These are phyloP conservation scores for Acrobasis suavella DNA, from an alignment of 2,888 invertebrate species.

Conservation along the genomic window DNA sequence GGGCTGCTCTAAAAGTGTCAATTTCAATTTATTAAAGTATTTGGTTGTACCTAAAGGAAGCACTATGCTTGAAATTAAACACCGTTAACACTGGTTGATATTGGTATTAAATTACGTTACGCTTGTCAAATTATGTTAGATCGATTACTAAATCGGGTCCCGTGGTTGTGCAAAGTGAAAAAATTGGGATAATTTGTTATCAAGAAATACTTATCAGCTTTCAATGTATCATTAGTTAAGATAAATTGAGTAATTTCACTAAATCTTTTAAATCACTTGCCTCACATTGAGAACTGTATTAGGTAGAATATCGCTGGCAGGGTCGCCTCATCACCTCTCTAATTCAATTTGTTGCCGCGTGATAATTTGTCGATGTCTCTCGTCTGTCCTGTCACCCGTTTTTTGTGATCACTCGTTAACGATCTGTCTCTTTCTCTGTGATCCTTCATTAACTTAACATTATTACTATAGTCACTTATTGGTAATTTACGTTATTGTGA, in stretches of 20 bases:
- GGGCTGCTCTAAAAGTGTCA: slow-evolving; percentile 30
- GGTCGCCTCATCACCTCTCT: slow-evolving; percentile 43
- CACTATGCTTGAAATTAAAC: slow-evolving; percentile 6
- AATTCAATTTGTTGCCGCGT: slow-evolving; percentile 51
- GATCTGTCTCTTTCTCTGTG: slow-evolving; percentile 21
- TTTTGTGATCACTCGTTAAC: slow-evolving; percentile 42
- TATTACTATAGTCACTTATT: background rate
- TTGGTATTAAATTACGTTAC: slow-evolving; percentile 8
- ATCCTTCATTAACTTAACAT: slow-evolving; percentile 5
- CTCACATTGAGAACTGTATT: background rate
- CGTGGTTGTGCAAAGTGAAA: background rate
- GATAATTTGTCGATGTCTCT: slow-evolving; percentile 54
- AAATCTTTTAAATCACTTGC: too few relatives aligned
- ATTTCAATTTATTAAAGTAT: slow-evolving; percentile 28
- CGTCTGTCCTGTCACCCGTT: slow-evolving; percentile 37
- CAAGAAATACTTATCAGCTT: background rate
- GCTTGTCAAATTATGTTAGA: slow-evolving; percentile 13
- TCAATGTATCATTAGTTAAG: too few relatives aligned
- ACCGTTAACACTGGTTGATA: slow-evolving; percentile 5
- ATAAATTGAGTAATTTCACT: too few relatives aligned
- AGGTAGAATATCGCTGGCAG: slow-evolving; percentile 20
- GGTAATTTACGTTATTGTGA: background rate
- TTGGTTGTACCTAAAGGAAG: slow-evolving; percentile 12
- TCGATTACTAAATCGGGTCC: background rate
- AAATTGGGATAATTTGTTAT: background rate